phyloP scores from a whole-genome alignment of 2,888 invertebrate genomes.

The Bellardia bayeri region DNA sequence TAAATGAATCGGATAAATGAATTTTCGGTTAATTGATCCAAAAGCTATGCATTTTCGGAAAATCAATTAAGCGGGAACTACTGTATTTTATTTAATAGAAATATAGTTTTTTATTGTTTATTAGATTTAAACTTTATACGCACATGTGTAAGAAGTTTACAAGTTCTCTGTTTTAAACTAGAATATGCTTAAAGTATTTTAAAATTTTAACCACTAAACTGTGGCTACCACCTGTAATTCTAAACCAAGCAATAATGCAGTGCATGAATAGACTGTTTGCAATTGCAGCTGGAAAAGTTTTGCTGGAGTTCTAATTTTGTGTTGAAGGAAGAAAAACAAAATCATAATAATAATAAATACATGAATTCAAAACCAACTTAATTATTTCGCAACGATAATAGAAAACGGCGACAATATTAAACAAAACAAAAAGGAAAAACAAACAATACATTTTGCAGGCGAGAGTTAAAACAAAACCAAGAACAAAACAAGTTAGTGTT shows the following conservation, averaged over 20 bases:
- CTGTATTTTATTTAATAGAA: too few relatives aligned
- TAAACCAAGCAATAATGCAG: not conserved
- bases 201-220: not conserved
- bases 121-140: too few relatives aligned
- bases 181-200: not conserved
- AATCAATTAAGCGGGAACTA: too few relatives aligned
- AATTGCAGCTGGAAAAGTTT: slow-evolving; percentile 16
- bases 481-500: too few relatives aligned
- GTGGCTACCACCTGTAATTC: not conserved
- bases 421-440: not conserved
- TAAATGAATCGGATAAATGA: too few relatives aligned
- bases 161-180: too few relatives aligned
- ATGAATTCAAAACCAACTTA: slow-evolving; percentile 5
- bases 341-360: slow-evolving; percentile 3
- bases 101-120: too few relatives aligned
- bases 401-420: not conserved
- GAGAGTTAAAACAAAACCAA: not conserved
- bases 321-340: not conserved
- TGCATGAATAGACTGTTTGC: not conserved
- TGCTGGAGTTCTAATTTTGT: slow-evolving; percentile 13
- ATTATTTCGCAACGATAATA: slow-evolving; percentile 21
- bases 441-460: not conserved
- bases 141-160: too few relatives aligned
- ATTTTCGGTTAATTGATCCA: too few relatives aligned
- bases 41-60: too few relatives aligned